phyloP scores from a whole-genome alignment of 2,888 invertebrate species.

The Drosophila hawaiiensis region DNA sequence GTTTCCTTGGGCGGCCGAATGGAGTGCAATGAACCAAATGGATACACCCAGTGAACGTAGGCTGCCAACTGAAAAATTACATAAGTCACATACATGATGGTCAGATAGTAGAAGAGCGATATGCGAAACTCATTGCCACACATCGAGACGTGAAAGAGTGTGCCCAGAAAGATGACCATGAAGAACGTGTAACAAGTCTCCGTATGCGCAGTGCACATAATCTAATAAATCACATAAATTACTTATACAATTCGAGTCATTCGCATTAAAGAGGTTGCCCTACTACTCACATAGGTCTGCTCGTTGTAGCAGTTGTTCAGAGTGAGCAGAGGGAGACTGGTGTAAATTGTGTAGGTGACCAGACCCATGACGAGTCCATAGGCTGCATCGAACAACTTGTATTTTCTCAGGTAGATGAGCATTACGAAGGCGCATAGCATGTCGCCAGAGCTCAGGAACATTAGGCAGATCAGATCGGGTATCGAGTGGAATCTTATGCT shows the following conservation, averaged over 20 bases:
- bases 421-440: constrained; percentile 11
- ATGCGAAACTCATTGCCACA: constrained; percentile 55
- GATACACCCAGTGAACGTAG: constrained; percentile 9
- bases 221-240: constrained; percentile 13
- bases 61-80: constrained; percentile 16
- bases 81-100: constrained; percentile 11
- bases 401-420: constrained; percentile 15
- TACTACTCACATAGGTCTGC: constrained; percentile 22
- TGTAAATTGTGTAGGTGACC: constrained; percentile 29
- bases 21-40: constrained; percentile 28
- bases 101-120: constrained; percentile 50
- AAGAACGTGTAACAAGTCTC: constrained; percentile 21
- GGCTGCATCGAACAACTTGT: constrained; percentile 25
- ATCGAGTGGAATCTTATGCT: constrained; percentile 15
- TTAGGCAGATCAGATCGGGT: constrained; percentile 34
- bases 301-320: constrained; percentile 35
- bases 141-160: constrained; percentile 50
- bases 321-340: constrained; percentile 34
- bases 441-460: constrained; percentile 34
- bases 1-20: not conserved
- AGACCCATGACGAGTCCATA: constrained; percentile 49
- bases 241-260: not conserved
- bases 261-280: not conserved
- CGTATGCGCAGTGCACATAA: constrained; percentile 23
- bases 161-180: constrained; percentile 18